Conservation (phyloP, 2,113 vertebrate species). For the Nannospalax galili region DNA sequence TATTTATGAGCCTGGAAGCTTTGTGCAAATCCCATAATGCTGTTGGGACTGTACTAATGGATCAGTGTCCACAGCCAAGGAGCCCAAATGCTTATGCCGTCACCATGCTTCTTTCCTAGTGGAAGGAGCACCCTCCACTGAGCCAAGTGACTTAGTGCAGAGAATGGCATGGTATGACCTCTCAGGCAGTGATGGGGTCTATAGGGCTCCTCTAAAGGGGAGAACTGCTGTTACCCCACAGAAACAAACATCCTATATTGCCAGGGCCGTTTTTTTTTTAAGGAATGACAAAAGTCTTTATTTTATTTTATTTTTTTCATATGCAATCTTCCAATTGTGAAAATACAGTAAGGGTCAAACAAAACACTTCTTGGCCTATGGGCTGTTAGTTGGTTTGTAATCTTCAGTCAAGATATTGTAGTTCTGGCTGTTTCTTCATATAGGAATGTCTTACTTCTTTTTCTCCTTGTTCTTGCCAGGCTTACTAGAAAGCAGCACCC, state of each 20-base stretch:
- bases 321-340: slow-evolving; percentile 39
- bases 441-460: slow-evolving; percentile 69
- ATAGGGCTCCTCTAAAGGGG: not conserved
- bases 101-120: not conserved
- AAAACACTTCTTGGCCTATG: slow-evolving; percentile 40
- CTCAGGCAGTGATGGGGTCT: not conserved
- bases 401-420: slow-evolving; percentile 49
- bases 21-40: not conserved
- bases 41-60: not conserved
- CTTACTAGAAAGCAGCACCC: slow-evolving; percentile 98
- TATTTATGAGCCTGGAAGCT: not conserved
- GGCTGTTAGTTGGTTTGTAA: slow-evolving; percentile 31
- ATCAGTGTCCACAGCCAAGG: not conserved
- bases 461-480: slow-evolving; percentile 87
- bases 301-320: not conserved
- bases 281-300: not conserved
- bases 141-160: not conserved
- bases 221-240: not conserved
- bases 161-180: not conserved
- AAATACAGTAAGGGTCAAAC: slow-evolving; percentile 50
- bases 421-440: slow-evolving; percentile 57
- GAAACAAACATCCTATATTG: not conserved
- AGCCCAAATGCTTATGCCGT: not conserved
- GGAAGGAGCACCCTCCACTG: not conserved
- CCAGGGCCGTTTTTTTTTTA: not conserved